Evolutionary conservation across 2,797 vertebrate species (phyloP), one percentile per base, ranked within the genome.

Genomic region (Macrochelys suwanniensis): DNA sequence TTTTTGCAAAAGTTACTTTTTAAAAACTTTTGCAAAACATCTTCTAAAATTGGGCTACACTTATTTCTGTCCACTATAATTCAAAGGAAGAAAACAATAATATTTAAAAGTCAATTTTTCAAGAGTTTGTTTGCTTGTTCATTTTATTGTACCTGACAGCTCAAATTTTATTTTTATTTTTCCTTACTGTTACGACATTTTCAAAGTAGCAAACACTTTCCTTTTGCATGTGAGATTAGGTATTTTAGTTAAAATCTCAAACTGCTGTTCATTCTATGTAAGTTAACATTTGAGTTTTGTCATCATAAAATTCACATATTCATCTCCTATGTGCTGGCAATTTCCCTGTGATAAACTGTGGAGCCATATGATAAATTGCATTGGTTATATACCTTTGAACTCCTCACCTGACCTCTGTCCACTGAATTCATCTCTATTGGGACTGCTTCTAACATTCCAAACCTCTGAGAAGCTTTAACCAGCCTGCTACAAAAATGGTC

Each of bases 241-340:
- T 31, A 56, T 33, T 50, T 86, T 86, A 83, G 56, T 87, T 78
- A 50, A 82, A 85, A 51, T 89, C 9, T 82, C 82, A 81, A 31
- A 42, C 31, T 19, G 25, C 16, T 56, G 49, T 85, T 81, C 77
- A 77, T 85, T 85, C 85, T 77, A 65, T 82, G 77, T 78, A 65
- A 82, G 78, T 89, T 89, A 54, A 77, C 87, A 85, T 92, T 83
- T 81, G 54, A 89, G 54, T 79, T 77, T 89, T 82, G 65, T 89
- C n/a, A 89, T 50, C 53, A 85, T 56, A 49, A 65, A 65, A 85
- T 26, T 85, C 65, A 80, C 74, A 65, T 49, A 61, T 12, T 11
- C 65, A 65, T 92, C 61, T 84, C 15, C 47, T 19, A 65, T 68
- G 57, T 54, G 49, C 54, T 81, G 54, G 25, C 7, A 13, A 83